Conservation (phyloP, 2,113 vertebrate species). For the Silurus glanis region DNA sequence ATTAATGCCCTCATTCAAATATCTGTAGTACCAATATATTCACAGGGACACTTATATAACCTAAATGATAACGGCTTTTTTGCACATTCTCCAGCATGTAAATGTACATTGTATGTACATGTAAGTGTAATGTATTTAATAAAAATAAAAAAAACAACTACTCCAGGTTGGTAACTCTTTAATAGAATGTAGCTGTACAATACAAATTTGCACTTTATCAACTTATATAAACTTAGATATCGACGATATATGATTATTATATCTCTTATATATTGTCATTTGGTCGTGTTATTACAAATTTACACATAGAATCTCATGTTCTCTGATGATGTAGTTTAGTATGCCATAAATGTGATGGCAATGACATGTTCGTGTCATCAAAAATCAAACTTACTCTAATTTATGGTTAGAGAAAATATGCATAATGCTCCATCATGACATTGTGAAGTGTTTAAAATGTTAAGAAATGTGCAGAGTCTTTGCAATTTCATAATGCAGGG, state of each 20-base stretch:
- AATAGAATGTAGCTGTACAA: no score
- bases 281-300: background rate
- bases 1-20: background rate
- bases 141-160: no score
- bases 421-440: background rate
- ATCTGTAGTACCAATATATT: background rate
- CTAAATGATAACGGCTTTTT: background rate
- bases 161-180: no score
- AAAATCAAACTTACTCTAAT: background rate
- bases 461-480: background rate
- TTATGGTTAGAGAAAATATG: background rate
- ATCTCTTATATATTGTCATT: background rate
- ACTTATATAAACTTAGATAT: background rate
- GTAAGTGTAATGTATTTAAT: no score
- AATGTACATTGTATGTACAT: background rate
- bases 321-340: background rate
- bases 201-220: no score
- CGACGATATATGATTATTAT: background rate
- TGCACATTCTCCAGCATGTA: background rate
- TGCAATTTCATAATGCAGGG: background rate
- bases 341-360: background rate
- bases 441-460: background rate
- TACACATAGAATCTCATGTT: background rate
- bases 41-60: background rate
- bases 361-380: background rate